Evolutionary conservation across 2,113 vertebrate genomes (phyloP).

Genomic region (Stigmatopora nigra): DNA sequence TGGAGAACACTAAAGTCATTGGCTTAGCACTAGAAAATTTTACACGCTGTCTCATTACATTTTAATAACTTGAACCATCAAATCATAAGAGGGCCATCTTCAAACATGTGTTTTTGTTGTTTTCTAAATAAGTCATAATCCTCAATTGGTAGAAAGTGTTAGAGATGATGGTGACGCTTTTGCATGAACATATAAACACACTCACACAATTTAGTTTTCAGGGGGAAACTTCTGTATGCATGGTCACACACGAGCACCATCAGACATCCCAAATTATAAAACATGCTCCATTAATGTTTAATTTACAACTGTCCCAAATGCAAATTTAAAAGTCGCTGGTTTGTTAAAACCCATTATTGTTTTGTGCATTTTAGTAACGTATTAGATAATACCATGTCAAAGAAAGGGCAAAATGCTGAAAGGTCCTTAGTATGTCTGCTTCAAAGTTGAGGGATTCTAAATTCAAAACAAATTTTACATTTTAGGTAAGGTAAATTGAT

Average conservation of each 20-base stretch:
- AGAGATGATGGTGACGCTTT: constrained; percentile 43
- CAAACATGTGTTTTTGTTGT: constrained; percentile 50
- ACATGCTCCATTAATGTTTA: neutral
- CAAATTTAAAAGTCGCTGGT: neutral
- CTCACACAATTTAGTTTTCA: constrained; percentile 10
- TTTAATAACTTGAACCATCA: constrained; percentile 52
- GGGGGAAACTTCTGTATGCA: neutral
- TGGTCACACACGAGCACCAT: neutral
- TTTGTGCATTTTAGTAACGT: neutral
- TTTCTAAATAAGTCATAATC: constrained; percentile 59
- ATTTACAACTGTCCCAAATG: neutral
- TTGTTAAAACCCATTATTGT: neutral
- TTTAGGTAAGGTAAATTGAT: too few species aligned
- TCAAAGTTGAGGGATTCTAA: neutral
- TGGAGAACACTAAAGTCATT: neutral
- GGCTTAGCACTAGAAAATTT: constrained; percentile 4
- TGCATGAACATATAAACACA: constrained; percentile 31
- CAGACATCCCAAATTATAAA: neutral
- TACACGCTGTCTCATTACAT: constrained; percentile 17
- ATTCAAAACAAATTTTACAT: neutral
- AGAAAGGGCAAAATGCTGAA: neutral
- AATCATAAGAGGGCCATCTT: constrained; percentile 46
- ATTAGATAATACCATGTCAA: neutral
- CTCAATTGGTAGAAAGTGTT: constrained; percentile 39
- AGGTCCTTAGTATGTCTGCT: neutral